phyloP scores from a whole-genome alignment of 2,888 invertebrate genomes.

The Tromatobia lineatoria region DNA sequence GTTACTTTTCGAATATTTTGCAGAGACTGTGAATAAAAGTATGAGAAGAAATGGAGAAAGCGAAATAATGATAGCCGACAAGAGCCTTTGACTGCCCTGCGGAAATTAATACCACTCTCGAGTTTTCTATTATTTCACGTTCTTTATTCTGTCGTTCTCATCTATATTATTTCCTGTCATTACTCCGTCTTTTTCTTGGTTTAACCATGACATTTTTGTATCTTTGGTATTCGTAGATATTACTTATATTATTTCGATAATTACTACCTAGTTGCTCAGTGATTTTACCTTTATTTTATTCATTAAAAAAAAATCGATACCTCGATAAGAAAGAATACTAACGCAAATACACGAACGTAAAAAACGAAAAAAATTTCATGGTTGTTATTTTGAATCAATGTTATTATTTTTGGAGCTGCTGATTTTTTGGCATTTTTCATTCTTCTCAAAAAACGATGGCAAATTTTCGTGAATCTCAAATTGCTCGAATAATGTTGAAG shows the following conservation, averaged over 20 bases:
- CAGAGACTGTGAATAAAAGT: slow-evolving; percentile 1
- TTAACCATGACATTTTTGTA: neutral
- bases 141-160: neutral
- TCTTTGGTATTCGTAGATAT: neutral
- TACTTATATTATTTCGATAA: neutral
- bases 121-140: slow-evolving; percentile 22
- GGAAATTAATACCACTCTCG: slow-evolving; percentile 55
- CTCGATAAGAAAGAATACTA: too few relatives aligned
- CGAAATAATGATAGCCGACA: slow-evolving; percentile 39
- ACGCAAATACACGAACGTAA: too few relatives aligned
- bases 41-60: slow-evolving; percentile 7
- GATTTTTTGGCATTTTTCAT: too few relatives aligned
- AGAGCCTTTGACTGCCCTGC: slow-evolving; percentile 42
- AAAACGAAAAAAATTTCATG: too few relatives aligned
- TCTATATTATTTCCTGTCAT: neutral
- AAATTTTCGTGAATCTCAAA: too few relatives aligned
- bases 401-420: too few relatives aligned
- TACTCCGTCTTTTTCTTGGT: slow-evolving; percentile 3
- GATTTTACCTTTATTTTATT: neutral
- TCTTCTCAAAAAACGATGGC: too few relatives aligned
- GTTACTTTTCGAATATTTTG: slow-evolving; percentile 40
- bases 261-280: neutral
- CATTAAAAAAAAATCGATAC: too few relatives aligned
- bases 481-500: too few relatives aligned
- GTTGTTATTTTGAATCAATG: too few relatives aligned